Evolutionary conservation across 2,113 vertebrate species (phyloP).

Genomic region (Daubentonia madagascariensis): DNA sequence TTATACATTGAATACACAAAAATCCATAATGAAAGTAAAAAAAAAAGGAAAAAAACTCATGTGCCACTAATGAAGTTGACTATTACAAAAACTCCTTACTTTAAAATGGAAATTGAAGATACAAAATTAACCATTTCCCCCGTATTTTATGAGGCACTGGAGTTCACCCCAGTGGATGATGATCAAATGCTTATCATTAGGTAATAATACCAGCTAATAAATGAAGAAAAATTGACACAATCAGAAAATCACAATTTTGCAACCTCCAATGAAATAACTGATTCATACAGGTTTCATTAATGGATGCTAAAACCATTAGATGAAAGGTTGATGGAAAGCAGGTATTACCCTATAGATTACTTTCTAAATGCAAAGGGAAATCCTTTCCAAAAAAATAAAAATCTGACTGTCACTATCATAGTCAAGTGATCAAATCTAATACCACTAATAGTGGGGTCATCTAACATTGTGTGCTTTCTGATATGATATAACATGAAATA

Average conservation of each 20-base stretch:
- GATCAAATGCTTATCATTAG: not conserved
- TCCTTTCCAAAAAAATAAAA: not conserved
- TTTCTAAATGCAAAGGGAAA: not conserved
- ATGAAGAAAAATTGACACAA: not conserved
- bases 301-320: not conserved
- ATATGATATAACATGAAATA: not conserved
- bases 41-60: not conserved
- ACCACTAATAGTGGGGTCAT: not conserved
- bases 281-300: not conserved
- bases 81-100: not conserved
- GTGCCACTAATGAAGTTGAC: not conserved
- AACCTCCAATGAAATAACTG: not conserved
- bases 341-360: not conserved
- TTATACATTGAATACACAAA: not conserved
- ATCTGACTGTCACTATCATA: not conserved
- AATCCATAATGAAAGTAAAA: not conserved
- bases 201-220: not conserved
- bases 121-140: not conserved
- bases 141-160: not conserved
- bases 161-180: not conserved
- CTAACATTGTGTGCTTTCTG: not conserved
- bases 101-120: not conserved
- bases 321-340: not conserved
- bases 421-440: not conserved
- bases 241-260: constrained; percentile 14